Conservation (phyloP, 2,888 invertebrate genomes). For the Pristionchus arcanus region DNA sequence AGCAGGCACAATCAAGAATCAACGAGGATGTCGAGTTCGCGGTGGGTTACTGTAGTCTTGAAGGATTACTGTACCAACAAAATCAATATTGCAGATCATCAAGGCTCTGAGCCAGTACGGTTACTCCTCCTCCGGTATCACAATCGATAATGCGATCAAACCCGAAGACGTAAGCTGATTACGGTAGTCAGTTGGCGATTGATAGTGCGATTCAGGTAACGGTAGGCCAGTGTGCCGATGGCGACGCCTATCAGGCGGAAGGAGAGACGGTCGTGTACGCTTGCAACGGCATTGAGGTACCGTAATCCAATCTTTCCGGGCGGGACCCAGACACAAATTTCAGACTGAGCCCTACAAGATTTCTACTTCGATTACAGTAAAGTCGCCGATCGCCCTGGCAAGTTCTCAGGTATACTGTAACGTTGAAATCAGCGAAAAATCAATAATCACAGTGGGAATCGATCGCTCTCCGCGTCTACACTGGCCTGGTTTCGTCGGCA, state of each 20-base stretch:
- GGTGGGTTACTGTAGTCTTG: conserved; percentile 32
- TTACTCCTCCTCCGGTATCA: conserved; percentile 4
- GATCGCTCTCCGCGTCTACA: conserved; percentile 49
- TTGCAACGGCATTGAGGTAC: conserved; percentile 35
- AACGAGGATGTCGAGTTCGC: conserved; percentile 45
- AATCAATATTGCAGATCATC: conserved; percentile 42
- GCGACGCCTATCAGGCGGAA: not conserved
- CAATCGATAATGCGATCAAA: conserved; percentile 21
- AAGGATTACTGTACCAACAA: not conserved
- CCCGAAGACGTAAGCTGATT: conserved; percentile 24
- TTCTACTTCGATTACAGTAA: not conserved
- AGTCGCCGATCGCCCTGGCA: conserved; percentile 20
- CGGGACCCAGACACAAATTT: not conserved
- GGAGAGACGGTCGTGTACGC: not conserved
- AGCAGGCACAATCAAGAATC: conserved; percentile 34
- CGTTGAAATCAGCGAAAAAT: not conserved
- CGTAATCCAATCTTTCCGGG: not conserved
- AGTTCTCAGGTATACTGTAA: conserved; percentile 32
- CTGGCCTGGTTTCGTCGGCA: not conserved
- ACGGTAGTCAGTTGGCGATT: conserved; percentile 19
- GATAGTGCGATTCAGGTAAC: not conserved
- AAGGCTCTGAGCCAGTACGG: conserved; percentile 48
- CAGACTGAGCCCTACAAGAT: conserved; percentile 6
- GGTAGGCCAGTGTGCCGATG: conserved; percentile 13
- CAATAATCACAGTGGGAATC: conserved; percentile 41